Evolutionary conservation across 2,113 vertebrate species (phyloP), one percentile per base, ranked within the genome.

Genomic region (Scomber colias): DNA sequence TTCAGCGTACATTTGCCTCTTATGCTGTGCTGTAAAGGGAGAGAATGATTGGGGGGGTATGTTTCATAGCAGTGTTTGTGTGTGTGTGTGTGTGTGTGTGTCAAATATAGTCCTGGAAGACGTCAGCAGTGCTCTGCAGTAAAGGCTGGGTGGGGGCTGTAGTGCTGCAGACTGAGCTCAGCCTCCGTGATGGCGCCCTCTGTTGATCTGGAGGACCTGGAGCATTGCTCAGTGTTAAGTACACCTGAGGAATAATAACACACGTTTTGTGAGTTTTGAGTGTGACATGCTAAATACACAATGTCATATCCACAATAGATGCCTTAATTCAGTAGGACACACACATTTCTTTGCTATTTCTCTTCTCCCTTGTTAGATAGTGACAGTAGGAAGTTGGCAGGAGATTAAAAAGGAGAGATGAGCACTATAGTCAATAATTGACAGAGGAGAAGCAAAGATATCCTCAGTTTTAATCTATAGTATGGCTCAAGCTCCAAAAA

Each of bases 91-190:
- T 45, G 5, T 31, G 70, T 6, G 48, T 40, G 54, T 66, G 21
- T 89, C 62, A 92, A 70, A 90, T 84, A 8, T 88, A 86, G 64
- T 98, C 96, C 95, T 91, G 79, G 80, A 96, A 95, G 65, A 93
- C 95, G 0, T 97, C 96, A 19, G 96, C 93, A 0, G 95, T 94
- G 57, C 94, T 95, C 21, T 97, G 96, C 80, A 99, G 95, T 31
- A 98, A 95, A 46, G 95, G 95, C 87, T 99, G 97, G 5, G 95
- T 98, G 1, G 97, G 97, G 0, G 97, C 98, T 0, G 97, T 96
- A 1, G 96, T 98, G 96, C 98, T 99, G 81, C 97, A 97, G 13
- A 97, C 97, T 0, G 98, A 99, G 84, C 98, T 98, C 86, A 99
- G 96, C 64, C 98, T 92, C 77, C 96, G 95, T 0, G 96, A 96